These are phyloP conservation scores for Doryteuthis pealeii DNA, from an alignment of 1,140 invertebrate species.

Conservation along the genomic window DNA sequence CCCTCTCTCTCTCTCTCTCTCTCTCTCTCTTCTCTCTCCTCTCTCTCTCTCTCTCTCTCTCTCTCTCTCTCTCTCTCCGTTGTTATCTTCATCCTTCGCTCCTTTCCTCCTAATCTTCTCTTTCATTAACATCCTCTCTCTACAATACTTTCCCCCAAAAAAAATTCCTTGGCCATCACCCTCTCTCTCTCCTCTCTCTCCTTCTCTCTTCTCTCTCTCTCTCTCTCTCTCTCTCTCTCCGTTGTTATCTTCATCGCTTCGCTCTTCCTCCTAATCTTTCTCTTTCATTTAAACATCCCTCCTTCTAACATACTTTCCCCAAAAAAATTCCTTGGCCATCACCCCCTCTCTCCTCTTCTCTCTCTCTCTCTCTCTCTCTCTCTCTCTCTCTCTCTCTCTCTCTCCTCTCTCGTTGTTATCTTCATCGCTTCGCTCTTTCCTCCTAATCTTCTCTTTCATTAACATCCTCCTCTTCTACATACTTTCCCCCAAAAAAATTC, in stretches of 20 bases:
- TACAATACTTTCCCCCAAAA: no score
- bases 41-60: no score
- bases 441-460: no score
- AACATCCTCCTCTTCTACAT: no score
- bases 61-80: neutral
- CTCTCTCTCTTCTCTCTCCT: no score
- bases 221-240: slow-evolving; percentile 24
- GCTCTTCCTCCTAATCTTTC: neutral
- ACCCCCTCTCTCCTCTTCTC: neutral
- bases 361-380: neutral
- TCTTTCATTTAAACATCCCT: neutral
- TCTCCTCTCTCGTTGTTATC: neutral
- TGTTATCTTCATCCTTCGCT: neutral
- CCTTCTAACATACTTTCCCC: neutral
- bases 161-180: no score
- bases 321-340: neutral
- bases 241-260: no score
- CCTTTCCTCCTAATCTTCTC: neutral
- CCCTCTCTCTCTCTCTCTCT: slow-evolving; percentile 17
- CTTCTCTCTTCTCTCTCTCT: slow-evolving; percentile 11
- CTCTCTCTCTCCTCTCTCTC: slow-evolving; percentile 9
- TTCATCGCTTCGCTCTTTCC: no score
- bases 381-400: neutral
- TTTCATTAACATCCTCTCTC: no score
- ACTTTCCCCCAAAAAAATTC: neutral